Base-by-base conservation (phyloP, 2,888 invertebrate genomes). In the Furcula furcula region DNA sequence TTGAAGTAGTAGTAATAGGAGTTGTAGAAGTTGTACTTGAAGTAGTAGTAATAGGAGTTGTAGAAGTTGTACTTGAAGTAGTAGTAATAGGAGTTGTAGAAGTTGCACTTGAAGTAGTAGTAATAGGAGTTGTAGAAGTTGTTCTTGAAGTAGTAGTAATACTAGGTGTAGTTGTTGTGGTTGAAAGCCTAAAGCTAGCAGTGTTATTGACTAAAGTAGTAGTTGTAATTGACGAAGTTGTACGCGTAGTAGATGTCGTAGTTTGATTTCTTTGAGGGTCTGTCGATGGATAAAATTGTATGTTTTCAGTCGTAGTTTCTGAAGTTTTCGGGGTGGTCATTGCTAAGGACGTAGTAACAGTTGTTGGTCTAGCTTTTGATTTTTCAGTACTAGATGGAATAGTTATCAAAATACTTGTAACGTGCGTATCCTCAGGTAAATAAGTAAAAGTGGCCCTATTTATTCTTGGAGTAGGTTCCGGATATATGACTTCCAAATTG, bases 401-500 rank as follows among this genome's bases (percentile, higher is more conserved):
- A 13, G 13, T 25, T 12, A 19, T 29, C 21, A 16, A n/a, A 21
- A n/a, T 31, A 26, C 25, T 25, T 18, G 18, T 28, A 6, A 28
- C 2, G 7, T 2, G n/a, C 7, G 28, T 28, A 2, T 10, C 11
- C 7, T 7, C 16, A 7, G 1, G 10, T 28, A 7, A n/a, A n/a
- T 26, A 14, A 9, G 14, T 10, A 9, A 16, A 15, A 7, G 15
- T 28, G 4, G 16, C 15, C 5, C 11, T 11, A 18, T 7, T 28
- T 7, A 18, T 18, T 11, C 7, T 18, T 18, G 29, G 29, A 4
- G 23, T 18, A 9, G 16, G 12, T 36, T 38, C 14, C 7, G 28
- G 18, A 6, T 18, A 16, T 10, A 25, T 22, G 34, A 34, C 33
- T 29, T 59, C 43, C 28, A 59, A 30, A 32, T 52, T 33, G 23